Evolutionary conservation across 2,113 vertebrate genomes (phyloP).

Genomic region (Pseudopodoces humilis): DNA sequence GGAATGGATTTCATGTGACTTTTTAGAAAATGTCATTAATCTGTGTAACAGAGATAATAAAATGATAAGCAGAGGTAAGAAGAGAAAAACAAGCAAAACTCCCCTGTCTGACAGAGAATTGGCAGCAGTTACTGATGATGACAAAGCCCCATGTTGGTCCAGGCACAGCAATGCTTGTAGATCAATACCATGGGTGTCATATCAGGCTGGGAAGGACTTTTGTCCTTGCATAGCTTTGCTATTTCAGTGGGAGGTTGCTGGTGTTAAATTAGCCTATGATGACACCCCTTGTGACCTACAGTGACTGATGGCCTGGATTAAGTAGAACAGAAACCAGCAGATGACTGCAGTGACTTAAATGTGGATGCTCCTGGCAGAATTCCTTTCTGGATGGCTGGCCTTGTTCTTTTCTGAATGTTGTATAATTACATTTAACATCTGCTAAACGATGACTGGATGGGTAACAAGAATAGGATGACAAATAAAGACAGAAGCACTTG

Average conservation of each 20-base stretch:
- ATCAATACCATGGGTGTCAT: background rate
- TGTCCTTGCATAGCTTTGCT: background rate
- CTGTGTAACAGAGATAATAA: background rate
- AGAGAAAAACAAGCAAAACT: background rate
- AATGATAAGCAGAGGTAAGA: background rate
- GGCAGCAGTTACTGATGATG: background rate
- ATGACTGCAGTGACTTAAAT: constrained; percentile 7
- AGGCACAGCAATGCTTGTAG: background rate
- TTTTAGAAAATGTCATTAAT: background rate
- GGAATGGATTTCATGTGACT: background rate
- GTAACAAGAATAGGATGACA: background rate
- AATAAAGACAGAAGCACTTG: background rate
- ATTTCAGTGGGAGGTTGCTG: background rate
- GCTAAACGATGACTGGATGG: background rate
- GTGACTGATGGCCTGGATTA: constrained; percentile 33
- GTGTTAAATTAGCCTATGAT: background rate
- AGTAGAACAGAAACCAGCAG: constrained; percentile 35
- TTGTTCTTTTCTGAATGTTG: background rate
- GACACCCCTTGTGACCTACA: constrained; percentile 12
- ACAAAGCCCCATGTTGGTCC: background rate
- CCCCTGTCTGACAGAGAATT: background rate
- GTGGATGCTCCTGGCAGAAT: background rate
- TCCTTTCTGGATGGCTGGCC: background rate
- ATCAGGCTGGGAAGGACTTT: background rate
- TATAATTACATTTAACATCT: background rate